Evolutionary conservation across 2,797 vertebrate species (phyloP).

Genomic region (Amniataba percoides): DNA sequence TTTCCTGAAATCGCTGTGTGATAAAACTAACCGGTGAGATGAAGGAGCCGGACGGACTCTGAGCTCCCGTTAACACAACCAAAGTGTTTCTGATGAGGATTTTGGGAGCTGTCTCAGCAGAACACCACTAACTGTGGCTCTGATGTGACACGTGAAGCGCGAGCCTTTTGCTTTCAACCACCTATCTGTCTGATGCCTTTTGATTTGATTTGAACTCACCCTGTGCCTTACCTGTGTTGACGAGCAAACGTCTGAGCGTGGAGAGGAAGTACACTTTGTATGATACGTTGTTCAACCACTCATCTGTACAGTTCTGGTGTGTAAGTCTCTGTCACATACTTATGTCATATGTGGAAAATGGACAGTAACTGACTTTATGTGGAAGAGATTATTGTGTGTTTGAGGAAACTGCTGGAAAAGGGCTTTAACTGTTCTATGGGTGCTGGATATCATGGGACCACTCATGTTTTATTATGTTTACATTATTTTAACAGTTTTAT

Average conservation of each 20-base stretch:
- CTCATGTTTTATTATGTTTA: constrained; percentile 36
- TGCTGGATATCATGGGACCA: constrained; percentile 50
- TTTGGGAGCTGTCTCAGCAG: constrained; percentile 22
- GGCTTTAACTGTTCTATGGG: constrained; percentile 41
- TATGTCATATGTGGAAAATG: neutral
- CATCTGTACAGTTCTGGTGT: neutral
- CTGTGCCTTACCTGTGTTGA: constrained; percentile 67
- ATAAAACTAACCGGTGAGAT: no score
- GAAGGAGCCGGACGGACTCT: neutral
- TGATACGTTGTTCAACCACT: neutral
- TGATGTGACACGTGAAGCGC: neutral
- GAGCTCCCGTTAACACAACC: constrained; percentile 8
- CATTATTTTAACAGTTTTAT: constrained; percentile 31
- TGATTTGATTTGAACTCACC: constrained; percentile 41
- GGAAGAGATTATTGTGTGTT: constrained; percentile 2
- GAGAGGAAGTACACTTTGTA: neutral
- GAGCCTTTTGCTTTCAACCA: constrained; percentile 14
- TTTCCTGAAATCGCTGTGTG: constrained; percentile 8
- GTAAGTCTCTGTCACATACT: constrained; percentile 1
- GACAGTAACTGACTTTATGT: constrained; percentile 1
- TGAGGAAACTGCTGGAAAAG: constrained; percentile 28
- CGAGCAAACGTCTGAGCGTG: neutral
- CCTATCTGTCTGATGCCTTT: constrained; percentile 31
- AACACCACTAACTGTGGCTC: constrained; percentile 18
- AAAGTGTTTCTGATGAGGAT: constrained; percentile 18